Conservation (phyloP, 35 echinoderm and acorn worm genomes). For the Heliocidaris erythrogramma region DNA sequence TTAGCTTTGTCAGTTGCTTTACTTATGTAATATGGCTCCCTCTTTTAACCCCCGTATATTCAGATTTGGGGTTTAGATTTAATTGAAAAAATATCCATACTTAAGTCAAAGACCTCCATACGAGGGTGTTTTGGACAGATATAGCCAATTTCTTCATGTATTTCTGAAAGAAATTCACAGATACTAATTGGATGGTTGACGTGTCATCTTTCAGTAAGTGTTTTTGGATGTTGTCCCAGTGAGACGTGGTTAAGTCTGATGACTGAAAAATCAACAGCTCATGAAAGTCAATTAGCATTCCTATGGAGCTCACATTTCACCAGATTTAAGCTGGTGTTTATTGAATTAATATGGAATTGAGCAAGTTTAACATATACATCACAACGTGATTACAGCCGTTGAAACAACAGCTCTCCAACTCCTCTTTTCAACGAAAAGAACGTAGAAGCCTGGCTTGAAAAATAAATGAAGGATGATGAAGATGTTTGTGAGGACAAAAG, state of each 20-base stretch:
- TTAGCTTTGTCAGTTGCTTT: no score
- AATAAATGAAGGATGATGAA: neutral
- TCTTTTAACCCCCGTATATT: no score
- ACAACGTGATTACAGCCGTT: neutral
- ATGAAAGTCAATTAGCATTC: neutral
- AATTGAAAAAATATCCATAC: no score
- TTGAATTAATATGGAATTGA: neutral
- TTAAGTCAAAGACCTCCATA: no score
- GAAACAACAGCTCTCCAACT: neutral
- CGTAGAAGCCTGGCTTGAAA: neutral
- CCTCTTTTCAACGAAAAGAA: neutral
- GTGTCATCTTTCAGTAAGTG: no score
- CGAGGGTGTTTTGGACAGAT: no score
- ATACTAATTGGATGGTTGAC: no score
- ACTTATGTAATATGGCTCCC: no score
- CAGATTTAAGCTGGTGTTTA: neutral
- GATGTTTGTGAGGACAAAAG: slow-evolving; percentile 1
- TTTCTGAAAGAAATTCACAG: no score
- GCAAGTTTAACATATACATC: neutral
- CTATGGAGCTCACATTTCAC: neutral
- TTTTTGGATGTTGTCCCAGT: neutral
- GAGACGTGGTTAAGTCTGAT: neutral
- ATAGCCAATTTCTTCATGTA: no score
- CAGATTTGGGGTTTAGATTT: no score
- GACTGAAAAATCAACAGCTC: neutral